Conservation (phyloP, 1,140 invertebrate genomes). For the Tribolium castaneum region DNA sequence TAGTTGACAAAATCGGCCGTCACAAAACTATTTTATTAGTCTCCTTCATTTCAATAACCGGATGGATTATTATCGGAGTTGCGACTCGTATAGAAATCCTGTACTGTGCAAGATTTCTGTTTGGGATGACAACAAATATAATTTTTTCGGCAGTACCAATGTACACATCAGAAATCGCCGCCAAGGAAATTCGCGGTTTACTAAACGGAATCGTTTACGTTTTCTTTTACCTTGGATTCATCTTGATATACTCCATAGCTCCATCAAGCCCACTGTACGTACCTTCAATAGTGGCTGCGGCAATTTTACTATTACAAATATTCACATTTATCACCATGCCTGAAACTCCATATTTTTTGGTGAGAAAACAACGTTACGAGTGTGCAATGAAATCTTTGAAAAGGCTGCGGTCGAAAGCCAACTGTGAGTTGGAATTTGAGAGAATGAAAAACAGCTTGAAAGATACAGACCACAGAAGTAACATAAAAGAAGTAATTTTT, state of each 20-base stretch:
- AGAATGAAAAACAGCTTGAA: constrained; percentile 62
- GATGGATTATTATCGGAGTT: constrained; percentile 71
- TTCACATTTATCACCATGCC: constrained; percentile 52
- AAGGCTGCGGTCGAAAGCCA: constrained; percentile 66
- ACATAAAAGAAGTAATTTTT: constrained; percentile 51
- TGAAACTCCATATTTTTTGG: constrained; percentile 55
- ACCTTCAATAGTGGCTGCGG: constrained; percentile 51
- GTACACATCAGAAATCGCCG: constrained; percentile 60
- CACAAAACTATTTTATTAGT: constrained; percentile 69
- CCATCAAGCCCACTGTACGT: constrained; percentile 46
- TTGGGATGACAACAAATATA: constrained; percentile 56
- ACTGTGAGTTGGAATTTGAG: constrained; percentile 63
- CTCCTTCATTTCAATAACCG: constrained; percentile 65
- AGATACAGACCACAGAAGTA: constrained; percentile 54
- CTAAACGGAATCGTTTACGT: constrained; percentile 55
- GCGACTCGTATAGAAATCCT: constrained; percentile 62
- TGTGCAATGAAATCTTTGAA: constrained; percentile 67
- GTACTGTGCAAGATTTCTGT: constrained; percentile 65
- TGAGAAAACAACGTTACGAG: constrained; percentile 58
- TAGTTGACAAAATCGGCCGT: constrained; percentile 73
- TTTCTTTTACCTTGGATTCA: constrained; percentile 56
- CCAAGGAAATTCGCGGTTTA: constrained; percentile 56
- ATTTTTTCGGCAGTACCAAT: constrained; percentile 59
- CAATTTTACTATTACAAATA: constrained; percentile 47
- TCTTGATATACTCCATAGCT: constrained; percentile 52